Evolutionary conservation across 2,888 invertebrate species (phyloP).

Genomic region (Lapara coniferarum): DNA sequence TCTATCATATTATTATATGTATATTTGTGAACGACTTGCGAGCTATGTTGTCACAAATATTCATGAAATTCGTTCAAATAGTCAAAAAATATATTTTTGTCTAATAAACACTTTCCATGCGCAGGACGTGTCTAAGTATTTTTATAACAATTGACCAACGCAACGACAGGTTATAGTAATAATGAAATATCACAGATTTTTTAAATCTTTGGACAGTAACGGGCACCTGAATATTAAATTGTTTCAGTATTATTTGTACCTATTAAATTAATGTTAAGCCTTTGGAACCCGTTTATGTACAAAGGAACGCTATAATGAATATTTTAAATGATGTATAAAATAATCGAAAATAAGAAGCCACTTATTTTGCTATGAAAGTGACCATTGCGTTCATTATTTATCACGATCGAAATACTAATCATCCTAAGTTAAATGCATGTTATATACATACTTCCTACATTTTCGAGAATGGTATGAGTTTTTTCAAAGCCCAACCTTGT

Average conservation of each 20-base stretch:
- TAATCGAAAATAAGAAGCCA: slow-evolving; percentile 72
- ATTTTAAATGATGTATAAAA: slow-evolving; percentile 68
- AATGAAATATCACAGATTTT: slow-evolving; percentile 84
- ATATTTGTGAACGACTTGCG: slow-evolving; percentile 78
- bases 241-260: slow-evolving; percentile 72
- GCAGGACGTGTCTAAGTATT: slow-evolving; percentile 53
- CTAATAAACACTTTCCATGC: slow-evolving; percentile 71
- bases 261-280: slow-evolving; percentile 65
- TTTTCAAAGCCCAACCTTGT: slow-evolving; percentile 57
- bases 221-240: slow-evolving; percentile 70
- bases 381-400: slow-evolving; percentile 70
- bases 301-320: slow-evolving; percentile 76
- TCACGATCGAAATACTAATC: slow-evolving; percentile 71
- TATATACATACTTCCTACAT: slow-evolving; percentile 73
- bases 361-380: slow-evolving; percentile 76
- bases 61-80: slow-evolving; percentile 80
- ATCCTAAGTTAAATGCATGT: slow-evolving; percentile 78
- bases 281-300: slow-evolving; percentile 77
- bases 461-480: slow-evolving; percentile 66
- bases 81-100: slow-evolving; percentile 85
- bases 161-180: slow-evolving; percentile 80
- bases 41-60: slow-evolving; percentile 78
- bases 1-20: slow-evolving; percentile 77
- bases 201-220: slow-evolving; percentile 83
- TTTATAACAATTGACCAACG: slow-evolving; percentile 83